Base-by-base conservation (phyloP, 2,113 vertebrate species). In the Corapipo altera region DNA sequence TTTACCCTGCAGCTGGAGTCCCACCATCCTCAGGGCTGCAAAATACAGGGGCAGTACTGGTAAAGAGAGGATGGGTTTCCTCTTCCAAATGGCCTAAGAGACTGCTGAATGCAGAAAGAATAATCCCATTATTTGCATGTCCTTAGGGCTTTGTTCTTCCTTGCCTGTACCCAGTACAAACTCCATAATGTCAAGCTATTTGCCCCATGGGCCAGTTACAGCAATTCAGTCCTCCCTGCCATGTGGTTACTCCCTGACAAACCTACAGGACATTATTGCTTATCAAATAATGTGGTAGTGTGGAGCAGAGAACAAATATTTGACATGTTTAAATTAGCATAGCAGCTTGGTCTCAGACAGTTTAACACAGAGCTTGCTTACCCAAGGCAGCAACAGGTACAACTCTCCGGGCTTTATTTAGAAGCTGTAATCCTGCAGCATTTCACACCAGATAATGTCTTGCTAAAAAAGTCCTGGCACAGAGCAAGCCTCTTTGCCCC, bases 391-490 rank as follows among this genome's bases (percentile, higher is more conserved):
- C 79, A 86, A 24, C 72, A 95, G 83, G 72, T 93, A 83, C 64
- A 80, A 33, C 46, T 61, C 72, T 43, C 3, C 1, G 19, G 32
- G 69, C 86, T 96, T 91, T 91, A 88, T 96, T 92, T 96, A 91
- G 92, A 88, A 69, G 79, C 79, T 59, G 51, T 89, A 94, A 88
- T 88, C 76, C 82, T 58, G 19, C 37, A 73, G 76, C 70, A 43
- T 91, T 89, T 94, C 89, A 78, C 70, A 82, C n/a, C 70, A 91
- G 48, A 54, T 82, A 61, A 43, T 89, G 69, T 51, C 49, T 62
- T 74, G 54, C 44, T 85, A 37, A 71, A 16, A 73, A 89, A 35
- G 37, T 57, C 39, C 87, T 79, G 70, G 49, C 81, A 44, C 48
- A 33, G 37, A 65, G 24, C 8, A 32, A 91, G 26, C 12, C 30